Evolutionary conservation across 2,797 vertebrate genomes (phyloP), one percentile per base, ranked within the genome.

Genomic region (Spatula versicolor): DNA sequence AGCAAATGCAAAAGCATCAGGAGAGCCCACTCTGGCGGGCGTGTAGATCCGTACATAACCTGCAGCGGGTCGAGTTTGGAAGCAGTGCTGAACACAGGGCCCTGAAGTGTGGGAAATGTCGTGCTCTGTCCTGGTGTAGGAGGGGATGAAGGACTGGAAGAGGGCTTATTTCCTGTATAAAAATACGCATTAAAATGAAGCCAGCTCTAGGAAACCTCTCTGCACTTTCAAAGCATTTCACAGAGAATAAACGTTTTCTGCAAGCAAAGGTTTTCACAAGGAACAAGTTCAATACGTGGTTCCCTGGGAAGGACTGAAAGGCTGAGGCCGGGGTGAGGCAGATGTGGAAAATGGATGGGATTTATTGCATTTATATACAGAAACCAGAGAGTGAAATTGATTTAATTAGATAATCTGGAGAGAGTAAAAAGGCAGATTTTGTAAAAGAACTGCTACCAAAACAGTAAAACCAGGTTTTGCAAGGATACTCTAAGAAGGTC

Each of bases 361-460:
- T 85, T 96, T 96, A 95, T 91, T 96, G 94, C 95, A 75, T 86
- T 88, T 89, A 80, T 71, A 66, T 62, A 86, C 72, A 92, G 91
- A 88, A 87, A 92, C 0, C 63, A 72, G 88, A 76, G 88, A 77
- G 72, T 74, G 72, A 90, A 88, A 83, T 13, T 20, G 50, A 89
- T 86, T 84, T 43, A 66, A 80, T 76, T 66, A 69, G 64, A 67
- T 85, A 62, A 59, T 54, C 86, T 75, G 88, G 41, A 77, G 9
- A 84, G 54, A 91, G 19, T 68, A 88, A 58, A 86, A 95, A 90
- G 94, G 86, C 92, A 93, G 62, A 18, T 25, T 66, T 54, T 72
- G 41, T 48, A 4, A 45, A 86, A 22, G 35, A 83, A 79, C 66
- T 81, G 79, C 84, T 91, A 63, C 74, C 23, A n/a, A 81, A 95